Conservation (phyloP, 2,888 invertebrate species). For the Amblyjoppa fuscipennis region DNA sequence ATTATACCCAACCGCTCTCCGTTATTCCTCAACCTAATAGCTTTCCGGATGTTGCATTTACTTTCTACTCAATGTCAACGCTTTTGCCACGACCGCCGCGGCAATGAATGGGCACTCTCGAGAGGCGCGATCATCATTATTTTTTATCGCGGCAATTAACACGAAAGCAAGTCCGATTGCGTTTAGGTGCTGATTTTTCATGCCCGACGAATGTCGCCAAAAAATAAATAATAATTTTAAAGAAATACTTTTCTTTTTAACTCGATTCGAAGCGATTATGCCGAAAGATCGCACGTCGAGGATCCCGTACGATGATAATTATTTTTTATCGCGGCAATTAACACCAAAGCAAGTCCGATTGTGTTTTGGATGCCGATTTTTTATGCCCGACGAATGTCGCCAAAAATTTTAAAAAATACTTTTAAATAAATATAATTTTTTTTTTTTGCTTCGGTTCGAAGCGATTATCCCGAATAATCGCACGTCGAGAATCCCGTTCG, state of each 20-base stretch:
- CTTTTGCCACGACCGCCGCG: background rate
- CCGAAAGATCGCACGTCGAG: conserved; percentile 12
- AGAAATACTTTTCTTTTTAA: background rate
- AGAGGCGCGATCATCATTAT: background rate
- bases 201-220: background rate
- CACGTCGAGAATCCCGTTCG: conserved; percentile 30
- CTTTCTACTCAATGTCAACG: conserved; percentile 35
- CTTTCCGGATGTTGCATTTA: conserved; percentile 52
- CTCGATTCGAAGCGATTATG: conserved; percentile 8
- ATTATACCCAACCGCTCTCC: conserved; percentile 55
- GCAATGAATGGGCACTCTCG: background rate
- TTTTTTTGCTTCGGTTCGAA: background rate
- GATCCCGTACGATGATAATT: conserved; percentile 1
- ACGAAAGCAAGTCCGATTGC: background rate
- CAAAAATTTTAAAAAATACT: background rate
- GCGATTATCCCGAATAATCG: conserved; percentile 11
- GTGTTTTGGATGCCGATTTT: background rate
- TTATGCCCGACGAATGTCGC: background rate
- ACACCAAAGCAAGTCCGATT: too few relatives aligned
- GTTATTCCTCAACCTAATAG: conserved; percentile 65
- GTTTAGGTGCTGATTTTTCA: background rate
- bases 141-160: background rate
- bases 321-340: too few relatives aligned
- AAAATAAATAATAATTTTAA: background rate
- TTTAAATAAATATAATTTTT: background rate